Evolutionary conservation across 2,888 invertebrate genomes (phyloP), one percentile per base, ranked within the genome.

Genomic region (Erebia palarica): DNA sequence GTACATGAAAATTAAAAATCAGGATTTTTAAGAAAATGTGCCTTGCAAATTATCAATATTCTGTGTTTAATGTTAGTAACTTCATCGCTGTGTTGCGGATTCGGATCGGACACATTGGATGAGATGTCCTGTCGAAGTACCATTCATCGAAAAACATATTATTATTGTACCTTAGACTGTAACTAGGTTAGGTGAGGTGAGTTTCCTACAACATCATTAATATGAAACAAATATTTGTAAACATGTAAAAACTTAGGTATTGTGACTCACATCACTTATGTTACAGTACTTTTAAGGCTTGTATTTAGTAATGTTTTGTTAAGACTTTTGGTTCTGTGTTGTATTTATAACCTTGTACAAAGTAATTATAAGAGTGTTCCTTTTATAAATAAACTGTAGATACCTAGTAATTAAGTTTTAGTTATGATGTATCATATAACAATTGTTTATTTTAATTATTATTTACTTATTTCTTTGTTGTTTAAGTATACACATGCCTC

Each of bases 11-110:
- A 88, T 85, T 86, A 84, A 86, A 91, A 89, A 85, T 89, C 92
- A 91, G 92, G 91, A 92, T 93, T 92, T 90, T 90, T 88, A 93
- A 91, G 86, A 92, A 90, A 92, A 92, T 93, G 92, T 93, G 92
- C 92, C 92, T 93, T 93, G 92, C 92, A 92, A 92, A 89, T 91
- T 90, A 85, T 90, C 92, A 91, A 89, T 92, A 92, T 92, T 92
- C 92, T 92, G 92, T 92, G 92, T 93, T 92, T 92, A 92, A 92
- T 92, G 81, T 90, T 91, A 92, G 89, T 89, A 84, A 86, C 83
- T 86, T 84, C 82, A 84, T 82, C 81, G 83, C 85, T 87, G 88
- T 81, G 82, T 83, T 81, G 86, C 86, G 85, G 83, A 77, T 71
- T 78, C 73, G 78, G 73, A 70, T 73, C 70, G 78, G 77, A 77